Conservation (phyloP, 30 jellyfish, hydroid and myxozoan genomes). For the Rhopilema esculentum region DNA sequence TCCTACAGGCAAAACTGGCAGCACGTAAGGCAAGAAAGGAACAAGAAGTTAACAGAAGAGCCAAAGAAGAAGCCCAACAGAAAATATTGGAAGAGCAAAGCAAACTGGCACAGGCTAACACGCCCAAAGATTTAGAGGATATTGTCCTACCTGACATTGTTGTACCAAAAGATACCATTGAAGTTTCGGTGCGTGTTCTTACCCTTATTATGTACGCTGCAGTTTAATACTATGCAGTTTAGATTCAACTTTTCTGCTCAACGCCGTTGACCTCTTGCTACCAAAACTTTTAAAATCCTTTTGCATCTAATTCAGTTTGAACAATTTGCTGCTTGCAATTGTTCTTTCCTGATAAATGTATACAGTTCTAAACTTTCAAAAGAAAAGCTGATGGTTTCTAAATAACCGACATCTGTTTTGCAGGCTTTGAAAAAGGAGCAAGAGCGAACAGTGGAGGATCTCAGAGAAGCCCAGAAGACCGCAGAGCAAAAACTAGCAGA, state of each 20-base stretch:
- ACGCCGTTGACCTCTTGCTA: too few species aligned
- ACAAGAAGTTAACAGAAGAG: slow-evolving; percentile 81
- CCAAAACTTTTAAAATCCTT: too few species aligned
- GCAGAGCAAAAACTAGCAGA: slow-evolving; percentile 53
- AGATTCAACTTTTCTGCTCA: too few species aligned
- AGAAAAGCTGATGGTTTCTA: too few species aligned
- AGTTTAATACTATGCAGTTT: background rate
- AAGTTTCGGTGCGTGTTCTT: slow-evolving; percentile 67
- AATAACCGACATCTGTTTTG: too few species aligned
- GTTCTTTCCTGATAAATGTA: too few species aligned
- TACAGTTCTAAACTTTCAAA: too few species aligned
- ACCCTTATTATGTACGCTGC: background rate
- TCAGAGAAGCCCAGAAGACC: slow-evolving; percentile 77
- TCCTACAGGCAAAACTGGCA: slow-evolving; percentile 83
- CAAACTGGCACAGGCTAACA: slow-evolving; percentile 48
- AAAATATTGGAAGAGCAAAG: slow-evolving; percentile 86
- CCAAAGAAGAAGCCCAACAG: slow-evolving; percentile 88
- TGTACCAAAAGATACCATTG: slow-evolving; percentile 68
- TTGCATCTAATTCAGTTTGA: too few species aligned
- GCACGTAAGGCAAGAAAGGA: slow-evolving; percentile 91
- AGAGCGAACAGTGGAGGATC: slow-evolving; percentile 83
- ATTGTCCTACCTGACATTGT: slow-evolving; percentile 79
- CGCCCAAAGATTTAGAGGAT: slow-evolving; percentile 58
- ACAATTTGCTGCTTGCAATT: too few species aligned
- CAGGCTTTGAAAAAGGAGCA: slow-evolving; percentile 92